Evolutionary conservation across 2,113 vertebrate species (phyloP).

Genomic region (Saccopteryx bilineata): DNA sequence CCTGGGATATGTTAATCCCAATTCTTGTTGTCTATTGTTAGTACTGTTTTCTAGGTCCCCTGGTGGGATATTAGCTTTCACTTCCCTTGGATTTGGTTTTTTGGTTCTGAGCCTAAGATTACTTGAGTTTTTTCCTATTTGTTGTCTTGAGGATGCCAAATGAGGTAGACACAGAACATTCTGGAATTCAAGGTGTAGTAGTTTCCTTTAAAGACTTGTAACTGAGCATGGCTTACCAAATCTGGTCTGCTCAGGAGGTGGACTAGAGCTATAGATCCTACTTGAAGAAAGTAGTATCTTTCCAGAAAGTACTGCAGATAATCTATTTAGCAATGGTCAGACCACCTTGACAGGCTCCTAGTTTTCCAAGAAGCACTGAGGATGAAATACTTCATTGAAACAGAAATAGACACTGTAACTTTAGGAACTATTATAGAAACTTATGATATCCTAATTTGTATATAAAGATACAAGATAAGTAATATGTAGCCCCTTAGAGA

Average conservation of each 20-base stretch:
- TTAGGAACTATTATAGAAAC: neutral
- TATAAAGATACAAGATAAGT: neutral
- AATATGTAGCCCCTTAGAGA: neutral
- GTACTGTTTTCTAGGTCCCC: neutral
- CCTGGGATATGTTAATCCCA: neutral
- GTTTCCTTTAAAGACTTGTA: neutral
- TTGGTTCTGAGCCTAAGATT: conserved; percentile 8
- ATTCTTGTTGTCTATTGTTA: neutral
- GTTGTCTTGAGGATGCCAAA: neutral
- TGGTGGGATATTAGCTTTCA: neutral
- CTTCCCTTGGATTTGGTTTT: neutral
- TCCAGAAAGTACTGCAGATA: neutral
- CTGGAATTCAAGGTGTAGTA: neutral
- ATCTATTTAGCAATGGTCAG: neutral
- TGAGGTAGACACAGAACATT: neutral
- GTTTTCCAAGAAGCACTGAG: neutral
- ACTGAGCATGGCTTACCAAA: neutral
- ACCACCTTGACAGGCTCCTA: neutral
- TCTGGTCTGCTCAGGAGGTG: neutral
- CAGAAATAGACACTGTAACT: neutral
- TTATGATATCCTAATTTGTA: neutral
- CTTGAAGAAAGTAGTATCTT: neutral
- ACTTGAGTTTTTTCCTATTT: conserved; percentile 1
- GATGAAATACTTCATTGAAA: neutral
- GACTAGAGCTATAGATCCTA: neutral